Base-by-base conservation (phyloP, 2,888 invertebrate species). In the Sycophila texana region DNA sequence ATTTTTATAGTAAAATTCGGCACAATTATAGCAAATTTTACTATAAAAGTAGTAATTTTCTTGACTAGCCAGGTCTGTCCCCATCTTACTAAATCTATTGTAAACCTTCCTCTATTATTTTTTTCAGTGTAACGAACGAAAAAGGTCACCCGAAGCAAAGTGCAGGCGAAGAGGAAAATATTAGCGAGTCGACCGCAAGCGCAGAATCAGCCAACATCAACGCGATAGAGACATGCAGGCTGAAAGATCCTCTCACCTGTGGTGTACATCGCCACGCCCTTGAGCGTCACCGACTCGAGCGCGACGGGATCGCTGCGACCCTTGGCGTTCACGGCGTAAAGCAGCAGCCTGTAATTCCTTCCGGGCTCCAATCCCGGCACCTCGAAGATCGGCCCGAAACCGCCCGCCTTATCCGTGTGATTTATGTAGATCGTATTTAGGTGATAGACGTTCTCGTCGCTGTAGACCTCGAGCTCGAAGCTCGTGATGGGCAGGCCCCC, bases 311-410 rank as follows among this genome's bases (percentile, higher is more conserved):
- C 96, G 85, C 96, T 96, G 73, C 95, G 92, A 39, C 97, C 97
- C 89, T 97, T 97, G 67, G 95, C 95, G 91, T 97, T 97, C 86
- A 95, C 94, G 1, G 97, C 96, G 88, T 95, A 97, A 83, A 97
- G 91, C 87, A 95, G 94, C 84, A 97, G 94, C 84, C 95, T 93
- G 91, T 95, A 96, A 90, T 94, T 95, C 83, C 94, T 93, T 4
- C 95, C 95, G 1, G 95, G 93, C 84, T 95, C 95, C 74, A 94
- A 92, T 57, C 94, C 94, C 82, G 93, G 93, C 77, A 94, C 93
- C 88, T 93, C 94, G 91, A 95, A 95, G 87, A 92, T 92, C 0
- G 95, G 95, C 0, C 89, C 89, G 26, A 82, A 76, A 51, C 82
- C 75, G n/a, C 79, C 82, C 5, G 70, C 61, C 82, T 84, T 86